Evolutionary conservation across 2,113 vertebrate species (phyloP).

Genomic region (Cynopterus brachyotis): DNA sequence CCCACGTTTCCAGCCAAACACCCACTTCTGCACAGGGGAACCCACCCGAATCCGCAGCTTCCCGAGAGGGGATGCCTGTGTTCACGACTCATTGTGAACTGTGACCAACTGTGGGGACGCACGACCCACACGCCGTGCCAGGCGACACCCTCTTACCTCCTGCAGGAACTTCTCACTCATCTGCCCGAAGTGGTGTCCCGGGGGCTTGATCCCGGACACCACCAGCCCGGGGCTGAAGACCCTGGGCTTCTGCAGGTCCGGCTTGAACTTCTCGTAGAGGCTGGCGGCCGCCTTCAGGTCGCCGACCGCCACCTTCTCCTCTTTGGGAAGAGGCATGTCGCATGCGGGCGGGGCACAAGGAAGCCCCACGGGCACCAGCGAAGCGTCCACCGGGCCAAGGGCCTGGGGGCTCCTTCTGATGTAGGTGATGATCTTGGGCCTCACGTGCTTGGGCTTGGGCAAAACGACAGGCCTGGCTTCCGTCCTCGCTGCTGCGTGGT

Average conservation of each 20-base stretch:
- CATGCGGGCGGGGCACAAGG: slow-evolving; percentile 81
- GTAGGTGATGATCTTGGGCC: slow-evolving; percentile 98
- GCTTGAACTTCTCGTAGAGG: slow-evolving; percentile 91
- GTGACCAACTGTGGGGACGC: neutral
- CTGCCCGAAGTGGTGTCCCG: slow-evolving; percentile 83
- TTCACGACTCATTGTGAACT: neutral
- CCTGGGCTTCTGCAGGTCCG: slow-evolving; percentile 90
- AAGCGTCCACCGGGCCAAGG: slow-evolving; percentile 82
- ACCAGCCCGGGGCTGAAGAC: slow-evolving; percentile 86
- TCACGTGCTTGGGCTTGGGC: slow-evolving; percentile 91
- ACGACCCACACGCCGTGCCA: neutral
- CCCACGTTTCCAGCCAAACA: neutral
- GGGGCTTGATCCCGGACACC: slow-evolving; percentile 87
- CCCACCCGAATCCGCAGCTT: neutral
- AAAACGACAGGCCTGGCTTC: slow-evolving; percentile 84
- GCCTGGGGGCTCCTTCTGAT: slow-evolving; percentile 90
- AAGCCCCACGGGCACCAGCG: slow-evolving; percentile 80
- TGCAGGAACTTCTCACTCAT: slow-evolving; percentile 90
- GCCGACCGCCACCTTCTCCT: slow-evolving; percentile 76
- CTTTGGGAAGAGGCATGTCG: slow-evolving; percentile 79
- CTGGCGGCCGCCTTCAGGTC: slow-evolving; percentile 84
- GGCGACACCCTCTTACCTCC: slow-evolving; percentile 84
- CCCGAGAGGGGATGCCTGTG: neutral
- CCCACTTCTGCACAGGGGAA: neutral
- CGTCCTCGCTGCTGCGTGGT: slow-evolving; percentile 83